A percentile compares a stretch with the other conserved stretches of the same genome.
These are phyloP conservation scores for Pollenia griseotomentosa DNA, from an alignment of 2,888 invertebrate genomes.

Conservation along the genomic window DNA sequence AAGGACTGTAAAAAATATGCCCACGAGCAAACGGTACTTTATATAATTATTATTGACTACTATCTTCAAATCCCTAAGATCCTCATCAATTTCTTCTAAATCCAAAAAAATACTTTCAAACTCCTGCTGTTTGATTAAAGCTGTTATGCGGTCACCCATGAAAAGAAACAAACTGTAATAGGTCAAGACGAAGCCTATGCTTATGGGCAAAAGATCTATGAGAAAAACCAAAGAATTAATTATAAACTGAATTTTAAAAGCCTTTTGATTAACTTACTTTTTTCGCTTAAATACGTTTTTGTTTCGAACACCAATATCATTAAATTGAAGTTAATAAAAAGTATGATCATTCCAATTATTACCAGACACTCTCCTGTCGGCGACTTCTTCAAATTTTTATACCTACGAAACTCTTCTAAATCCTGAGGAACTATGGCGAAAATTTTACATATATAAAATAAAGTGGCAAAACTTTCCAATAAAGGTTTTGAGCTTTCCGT, in stretches of 20 bases:
- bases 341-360: conserved; percentile 74
- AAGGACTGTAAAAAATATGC: conserved; percentile 77
- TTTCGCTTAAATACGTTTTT: conserved; percentile 76
- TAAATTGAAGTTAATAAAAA: conserved; percentile 80
- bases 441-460: conserved; percentile 82
- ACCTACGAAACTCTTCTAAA: conserved; percentile 77
- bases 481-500: conserved; percentile 74
- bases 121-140: conserved; percentile 80
- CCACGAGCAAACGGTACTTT: conserved; percentile 76
- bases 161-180: conserved; percentile 82
- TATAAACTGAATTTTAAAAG: not conserved
- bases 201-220: conserved; percentile 80
- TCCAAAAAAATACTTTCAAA: conserved; percentile 80
- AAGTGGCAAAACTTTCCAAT: conserved; percentile 78
- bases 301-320: conserved; percentile 78
- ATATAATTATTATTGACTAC: conserved; percentile 78
- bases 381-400: conserved; percentile 79
- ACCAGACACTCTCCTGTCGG: conserved; percentile 79
- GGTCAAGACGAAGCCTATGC: conserved; percentile 82
- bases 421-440: conserved; percentile 82
- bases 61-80: conserved; percentile 79
- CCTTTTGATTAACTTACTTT: conserved; percentile 76
- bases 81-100: conserved; percentile 81
- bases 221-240: not conserved
- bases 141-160: conserved; percentile 81